phyloP scores from a whole-genome alignment of 2,113 vertebrate genomes.

The Xiphophorus hellerii region DNA sequence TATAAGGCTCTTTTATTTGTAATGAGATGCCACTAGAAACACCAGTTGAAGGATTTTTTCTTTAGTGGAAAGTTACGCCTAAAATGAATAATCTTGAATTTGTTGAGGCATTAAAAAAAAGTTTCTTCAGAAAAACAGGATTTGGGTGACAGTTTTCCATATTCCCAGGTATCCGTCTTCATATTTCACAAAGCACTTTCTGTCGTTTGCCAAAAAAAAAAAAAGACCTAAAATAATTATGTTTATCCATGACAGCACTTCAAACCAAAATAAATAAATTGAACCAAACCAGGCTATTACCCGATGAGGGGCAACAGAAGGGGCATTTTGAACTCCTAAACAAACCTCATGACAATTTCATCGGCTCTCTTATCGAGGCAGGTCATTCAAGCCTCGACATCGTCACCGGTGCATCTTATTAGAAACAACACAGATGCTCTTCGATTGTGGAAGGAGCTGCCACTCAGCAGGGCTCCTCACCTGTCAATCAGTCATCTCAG shows the following conservation, averaged over 20 bases:
- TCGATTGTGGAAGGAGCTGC: constrained; percentile 51
- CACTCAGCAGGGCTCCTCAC: constrained; percentile 49
- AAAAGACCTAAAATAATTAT: constrained; percentile 54
- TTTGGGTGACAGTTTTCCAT: constrained; percentile 19
- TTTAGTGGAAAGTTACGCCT: constrained; percentile 27
- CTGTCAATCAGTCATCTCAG: constrained; percentile 64
- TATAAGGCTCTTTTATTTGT: not conserved
- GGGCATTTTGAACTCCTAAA: constrained; percentile 52
- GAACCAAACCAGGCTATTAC: constrained; percentile 34
- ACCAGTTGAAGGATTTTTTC: constrained; percentile 17
- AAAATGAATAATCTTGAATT: constrained; percentile 30
- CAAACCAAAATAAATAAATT: constrained; percentile 58
- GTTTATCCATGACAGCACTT: constrained; percentile 61
- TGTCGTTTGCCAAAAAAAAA: not conserved
- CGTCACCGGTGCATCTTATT: constrained; percentile 29
- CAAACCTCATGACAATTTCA: constrained; percentile 48
- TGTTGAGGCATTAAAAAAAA: not conserved
- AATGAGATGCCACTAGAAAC: constrained; percentile 25
- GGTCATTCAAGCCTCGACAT: constrained; percentile 44
- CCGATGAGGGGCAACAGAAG: not conserved
- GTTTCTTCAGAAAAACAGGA: not conserved
- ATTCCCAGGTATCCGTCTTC: constrained; percentile 33
- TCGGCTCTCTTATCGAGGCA: constrained; percentile 17
- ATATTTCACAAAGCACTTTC: constrained; percentile 22
- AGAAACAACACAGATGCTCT: constrained; percentile 7